Base-by-base conservation (phyloP, 2,888 invertebrate genomes). In the Drosophila emarginata region DNA sequence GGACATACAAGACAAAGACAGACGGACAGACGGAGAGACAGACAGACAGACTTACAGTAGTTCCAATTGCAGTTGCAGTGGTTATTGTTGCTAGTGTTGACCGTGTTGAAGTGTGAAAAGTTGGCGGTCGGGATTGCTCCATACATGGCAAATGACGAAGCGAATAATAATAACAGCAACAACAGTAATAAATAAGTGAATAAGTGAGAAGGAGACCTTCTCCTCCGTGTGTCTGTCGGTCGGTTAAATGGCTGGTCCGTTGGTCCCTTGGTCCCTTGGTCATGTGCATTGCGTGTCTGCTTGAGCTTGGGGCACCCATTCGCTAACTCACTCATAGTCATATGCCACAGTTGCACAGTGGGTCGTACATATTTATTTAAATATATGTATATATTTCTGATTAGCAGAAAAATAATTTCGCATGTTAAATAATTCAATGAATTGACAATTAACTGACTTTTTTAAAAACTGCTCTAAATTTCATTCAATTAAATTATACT, bases 101-200 rank as follows among this genome's bases (percentile, higher is more conserved):
- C 59, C 52, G 36, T 62, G 52, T 82, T 83, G 63, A 77, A 67
- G 62, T 79, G 77, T 80, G 70, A 71, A 71, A 71, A 71, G 67
- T 71, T 71, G 74, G 64, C 68, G 60, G 68, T 72, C 62, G 58
- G 65, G 59, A 32, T 56, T 66, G 77, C 62, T 67, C 61, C 69
- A 77, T 32, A 32, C 74, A 45, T 79, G 79, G 65, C 68, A 78
- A 78, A 78, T 72, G 61, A 45, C 14, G 26, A 21, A 28, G 62
- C 39, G 11, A 23, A 62, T 54, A 28, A 40, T 36, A 39, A 61
- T 64, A 64, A 67, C 76, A 71, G 21, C 28, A 23, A 57, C 5
- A 50, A 71, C 56, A 71, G 64, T 54, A 52, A 51, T 1, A 21
- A 51, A 36, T 58, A 58, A 67, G 54, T 67, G 40, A 52, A 11